Evolutionary conservation across 2,888 invertebrate genomes (phyloP).

Genomic region (Habroteleia sp.): DNA sequence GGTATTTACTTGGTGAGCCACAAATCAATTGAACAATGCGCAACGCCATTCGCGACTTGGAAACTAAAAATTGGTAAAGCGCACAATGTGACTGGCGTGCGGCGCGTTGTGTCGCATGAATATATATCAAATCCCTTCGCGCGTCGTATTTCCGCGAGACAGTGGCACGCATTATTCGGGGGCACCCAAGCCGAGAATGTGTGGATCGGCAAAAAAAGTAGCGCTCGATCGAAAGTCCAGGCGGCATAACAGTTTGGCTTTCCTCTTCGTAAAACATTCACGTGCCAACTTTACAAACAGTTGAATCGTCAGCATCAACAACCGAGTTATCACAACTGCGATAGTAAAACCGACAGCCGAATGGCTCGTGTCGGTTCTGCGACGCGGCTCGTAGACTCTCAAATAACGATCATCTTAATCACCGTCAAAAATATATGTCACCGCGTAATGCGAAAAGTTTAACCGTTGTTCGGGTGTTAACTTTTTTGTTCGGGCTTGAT

Average conservation of each 20-base stretch:
- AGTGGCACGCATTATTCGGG: constrained; percentile 49
- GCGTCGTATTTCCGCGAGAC: constrained; percentile 46
- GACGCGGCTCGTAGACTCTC: constrained; percentile 25
- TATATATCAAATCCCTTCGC: constrained; percentile 53
- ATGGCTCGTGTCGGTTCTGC: constrained; percentile 47
- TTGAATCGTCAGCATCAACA: constrained; percentile 65
- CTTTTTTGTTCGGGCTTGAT: too few species aligned
- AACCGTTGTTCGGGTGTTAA: too few species aligned
- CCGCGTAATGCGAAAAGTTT: constrained; percentile 63
- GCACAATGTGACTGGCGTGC: constrained; percentile 29
- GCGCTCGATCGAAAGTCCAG: constrained; percentile 47
- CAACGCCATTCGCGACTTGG: constrained; percentile 4
- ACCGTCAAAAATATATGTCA: constrained; percentile 42
- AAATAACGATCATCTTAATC: constrained; percentile 55
- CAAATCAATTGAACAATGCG: constrained; percentile 48
- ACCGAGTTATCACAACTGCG: constrained; percentile 58
- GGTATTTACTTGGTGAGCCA: constrained; percentile 9
- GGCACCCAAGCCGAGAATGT: constrained; percentile 42
- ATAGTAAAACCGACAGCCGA: constrained; percentile 51
- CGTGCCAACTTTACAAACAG: constrained; percentile 70
- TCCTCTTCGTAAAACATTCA: constrained; percentile 67
- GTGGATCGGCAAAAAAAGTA: constrained; percentile 36
- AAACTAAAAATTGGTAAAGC: constrained; percentile 30
- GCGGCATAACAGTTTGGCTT: constrained; percentile 69
- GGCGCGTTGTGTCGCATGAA: constrained; percentile 6